Percentiles rank a stretch among this genome's conserved stretches.
Evolutionary conservation across 2,888 invertebrate genomes (phyloP).

Genomic region (Leucophora obtusa): DNA sequence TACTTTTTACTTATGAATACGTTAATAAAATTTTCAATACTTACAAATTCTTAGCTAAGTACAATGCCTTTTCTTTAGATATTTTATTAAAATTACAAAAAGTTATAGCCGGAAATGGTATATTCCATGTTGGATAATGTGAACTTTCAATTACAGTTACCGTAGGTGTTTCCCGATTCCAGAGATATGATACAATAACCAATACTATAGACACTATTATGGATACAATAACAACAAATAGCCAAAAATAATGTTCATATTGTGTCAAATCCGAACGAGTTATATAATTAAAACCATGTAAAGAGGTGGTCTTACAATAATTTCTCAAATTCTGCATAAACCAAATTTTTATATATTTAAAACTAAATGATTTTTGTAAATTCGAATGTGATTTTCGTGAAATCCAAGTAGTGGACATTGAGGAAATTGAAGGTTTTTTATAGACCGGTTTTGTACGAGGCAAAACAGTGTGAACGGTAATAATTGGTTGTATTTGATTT

Average conservation of each 20-base stretch:
- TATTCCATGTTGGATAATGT: constrained; percentile 81
- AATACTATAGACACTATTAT: constrained; percentile 81
- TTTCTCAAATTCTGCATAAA: constrained; percentile 76
- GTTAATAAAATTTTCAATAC: constrained; percentile 60
- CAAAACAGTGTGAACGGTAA: constrained; percentile 12
- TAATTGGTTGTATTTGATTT: constrained; percentile 53
- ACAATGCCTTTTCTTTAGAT: constrained; percentile 77
- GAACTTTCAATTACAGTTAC: constrained; percentile 82
- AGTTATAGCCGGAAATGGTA: constrained; percentile 81
- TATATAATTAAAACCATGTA: constrained; percentile 86
- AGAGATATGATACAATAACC: constrained; percentile 81
- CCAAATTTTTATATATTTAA: constrained; percentile 68
- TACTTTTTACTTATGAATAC: no score
- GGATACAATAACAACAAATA: constrained; percentile 80
- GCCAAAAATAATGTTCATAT: constrained; percentile 82
- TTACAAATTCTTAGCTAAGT: constrained; percentile 78
- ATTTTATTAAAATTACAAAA: constrained; percentile 81
- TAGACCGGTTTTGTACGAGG: constrained; percentile 24
- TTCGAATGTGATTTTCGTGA: constrained; percentile 3
- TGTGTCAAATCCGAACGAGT: constrained; percentile 81
- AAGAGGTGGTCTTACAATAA: constrained; percentile 84
- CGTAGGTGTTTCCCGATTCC: constrained; percentile 82
- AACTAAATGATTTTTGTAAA: not conserved
- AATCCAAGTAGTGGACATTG: not conserved
- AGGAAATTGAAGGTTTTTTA: constrained; percentile 7